Evolutionary conservation across 1,140 invertebrate genomes (phyloP), one percentile per base, ranked within the genome.

Genomic region (Listronotus oregonensis): DNA sequence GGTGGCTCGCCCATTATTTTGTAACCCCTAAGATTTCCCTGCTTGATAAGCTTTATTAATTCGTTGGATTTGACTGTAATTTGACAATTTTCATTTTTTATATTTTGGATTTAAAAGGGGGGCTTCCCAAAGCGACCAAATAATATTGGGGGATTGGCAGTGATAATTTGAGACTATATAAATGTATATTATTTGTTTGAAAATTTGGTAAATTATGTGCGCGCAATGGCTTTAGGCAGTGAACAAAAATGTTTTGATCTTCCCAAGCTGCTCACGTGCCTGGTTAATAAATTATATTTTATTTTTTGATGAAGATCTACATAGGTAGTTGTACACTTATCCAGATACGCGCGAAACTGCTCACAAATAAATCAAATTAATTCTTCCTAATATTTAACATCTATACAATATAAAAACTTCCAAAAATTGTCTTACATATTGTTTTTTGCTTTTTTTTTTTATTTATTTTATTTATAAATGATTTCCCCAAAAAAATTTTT

Each of bases 281-380:
- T 75, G 73, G 64, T 69, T 76, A 75, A 71, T 74, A 75, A 75
- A 74, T 68, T 74, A 71, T 69, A 70, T 75, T 76, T 76, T 76
- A 76, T 76, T 76, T 76, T 75, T 76, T 73, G 75, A 76, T 71
- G 72, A 76, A 74, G 73, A 74, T 74, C 71, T 76, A 75, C 70
- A 74, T 75, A 76, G 75, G 73, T 75, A 76, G 73, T 76, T 76
- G 73, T 71, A 70, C 62, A 70, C 67, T 69, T 67, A 57, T 66
- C 64, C 69, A 72, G 64, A 61, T 39, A 64, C 58, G 66, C 67
- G 73, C 66, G 69, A 72, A 70, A 74, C 73, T 76, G 75, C 75
- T 75, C 75, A 75, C 69, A 56, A 59, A 67, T 65, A 72, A 74
- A 73, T 73, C 69, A 74, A 76, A 76, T 59, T 54, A 72, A 74